These are phyloP conservation scores for Erannis defoliaria DNA, from an alignment of 2,888 invertebrate genomes.

Conservation along the genomic window DNA sequence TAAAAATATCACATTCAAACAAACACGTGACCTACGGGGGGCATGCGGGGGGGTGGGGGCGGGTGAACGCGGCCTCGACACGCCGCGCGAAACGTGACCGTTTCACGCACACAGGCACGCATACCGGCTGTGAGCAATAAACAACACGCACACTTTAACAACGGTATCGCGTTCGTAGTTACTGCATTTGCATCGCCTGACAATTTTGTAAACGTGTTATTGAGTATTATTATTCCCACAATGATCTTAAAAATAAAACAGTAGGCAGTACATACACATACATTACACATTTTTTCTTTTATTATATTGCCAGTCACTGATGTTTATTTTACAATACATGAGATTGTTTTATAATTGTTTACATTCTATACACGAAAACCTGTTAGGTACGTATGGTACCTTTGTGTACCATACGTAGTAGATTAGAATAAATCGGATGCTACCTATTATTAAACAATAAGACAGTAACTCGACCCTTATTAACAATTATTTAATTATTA, in stretches of 20 bases:
- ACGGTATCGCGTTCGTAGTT: slow-evolving; percentile 59
- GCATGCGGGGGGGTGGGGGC: slow-evolving; percentile 56
- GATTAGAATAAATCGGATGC: no score
- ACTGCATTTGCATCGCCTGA: slow-evolving; percentile 43
- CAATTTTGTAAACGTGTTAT: slow-evolving; percentile 37
- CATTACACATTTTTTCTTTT: background rate
- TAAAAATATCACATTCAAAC: slow-evolving; percentile 67
- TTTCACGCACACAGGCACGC: slow-evolving; percentile 47
- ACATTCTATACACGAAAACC: no score
- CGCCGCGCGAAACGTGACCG: slow-evolving; percentile 82
- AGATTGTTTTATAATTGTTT: no score
- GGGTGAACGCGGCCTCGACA: slow-evolving; percentile 66
- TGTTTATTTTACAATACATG: no score
- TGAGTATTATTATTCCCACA: background rate
- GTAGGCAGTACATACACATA: no score
- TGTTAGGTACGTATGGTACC: no score
- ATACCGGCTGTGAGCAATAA: slow-evolving; percentile 4
- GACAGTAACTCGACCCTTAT: no score
- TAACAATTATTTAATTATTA: no score
- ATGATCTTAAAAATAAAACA: background rate
- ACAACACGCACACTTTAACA: slow-evolving; percentile 39
- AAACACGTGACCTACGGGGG: slow-evolving; percentile 60
- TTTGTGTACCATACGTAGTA: no score
- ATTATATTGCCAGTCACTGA: no score
- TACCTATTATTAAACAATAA: no score